These are phyloP conservation scores for Apoda limacodes DNA, from an alignment of 2,888 invertebrate genomes.

Conservation along the genomic window DNA sequence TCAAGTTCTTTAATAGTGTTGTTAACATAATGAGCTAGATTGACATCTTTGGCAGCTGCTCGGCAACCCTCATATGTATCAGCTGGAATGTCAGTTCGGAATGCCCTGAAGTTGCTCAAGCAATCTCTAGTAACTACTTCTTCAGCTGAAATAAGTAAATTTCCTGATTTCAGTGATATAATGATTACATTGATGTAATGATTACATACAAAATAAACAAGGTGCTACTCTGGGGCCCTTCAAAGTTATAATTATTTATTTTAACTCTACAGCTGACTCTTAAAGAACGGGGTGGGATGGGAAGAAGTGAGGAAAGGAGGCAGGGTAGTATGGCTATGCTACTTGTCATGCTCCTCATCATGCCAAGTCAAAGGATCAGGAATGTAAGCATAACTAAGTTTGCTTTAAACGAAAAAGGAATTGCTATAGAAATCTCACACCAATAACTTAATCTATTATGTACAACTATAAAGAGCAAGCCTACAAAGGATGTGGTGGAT, in stretches of 20 bases:
- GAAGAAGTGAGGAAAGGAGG: too few species aligned
- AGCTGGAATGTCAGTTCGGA: constrained; percentile 89
- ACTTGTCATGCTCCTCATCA: too few species aligned
- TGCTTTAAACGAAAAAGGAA: too few species aligned
- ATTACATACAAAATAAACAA: constrained; percentile 1
- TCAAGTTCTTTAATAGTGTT: constrained; percentile 88
- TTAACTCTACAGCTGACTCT: background rate
- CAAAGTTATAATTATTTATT: background rate
- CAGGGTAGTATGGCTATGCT: too few species aligned
- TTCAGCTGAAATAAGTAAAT: constrained; percentile 69
- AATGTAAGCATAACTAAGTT: too few species aligned
- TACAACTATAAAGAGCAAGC: too few species aligned
- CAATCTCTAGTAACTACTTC: constrained; percentile 87
- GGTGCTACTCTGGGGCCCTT: too few species aligned
- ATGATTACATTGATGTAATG: background rate
- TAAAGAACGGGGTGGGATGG: too few species aligned
- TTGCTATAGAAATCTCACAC: too few species aligned
- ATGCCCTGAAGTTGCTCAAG: constrained; percentile 79
- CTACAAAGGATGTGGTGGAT: too few species aligned
- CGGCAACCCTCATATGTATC: constrained; percentile 94
- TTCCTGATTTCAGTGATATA: background rate
- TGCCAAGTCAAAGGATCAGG: too few species aligned
- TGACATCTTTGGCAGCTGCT: constrained; percentile 81
- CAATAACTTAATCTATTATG: too few species aligned
- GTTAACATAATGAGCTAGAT: constrained; percentile 87